A percentile compares a stretch with the other conserved stretches of the same genome.
Conservation (phyloP, 2,888 invertebrate genomes). For the Drosophila anceps region DNA sequence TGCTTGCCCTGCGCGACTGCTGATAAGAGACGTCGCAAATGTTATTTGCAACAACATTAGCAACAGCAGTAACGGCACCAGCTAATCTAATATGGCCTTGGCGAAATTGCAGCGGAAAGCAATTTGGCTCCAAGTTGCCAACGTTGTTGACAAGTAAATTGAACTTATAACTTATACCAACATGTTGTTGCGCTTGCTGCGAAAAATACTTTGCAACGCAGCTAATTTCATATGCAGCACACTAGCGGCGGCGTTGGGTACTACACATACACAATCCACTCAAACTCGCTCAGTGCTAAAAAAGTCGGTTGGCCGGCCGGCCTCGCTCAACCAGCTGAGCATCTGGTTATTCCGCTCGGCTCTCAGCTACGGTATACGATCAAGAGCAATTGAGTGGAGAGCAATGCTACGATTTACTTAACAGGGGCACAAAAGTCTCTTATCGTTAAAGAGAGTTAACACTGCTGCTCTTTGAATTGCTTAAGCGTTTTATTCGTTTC, state of each 20-base stretch:
- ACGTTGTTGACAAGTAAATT: constrained; percentile 29
- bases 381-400: constrained; percentile 36
- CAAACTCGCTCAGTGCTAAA: constrained; percentile 25
- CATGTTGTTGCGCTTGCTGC: constrained; percentile 24
- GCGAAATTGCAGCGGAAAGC: neutral
- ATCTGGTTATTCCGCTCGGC: constrained; percentile 6
- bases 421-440: constrained; percentile 4
- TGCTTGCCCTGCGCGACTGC: constrained; percentile 24
- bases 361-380: constrained; percentile 45
- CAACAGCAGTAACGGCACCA: neutral
- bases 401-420: neutral
- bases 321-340: constrained; percentile 11
- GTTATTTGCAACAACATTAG: constrained; percentile 37
- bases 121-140: constrained; percentile 10
- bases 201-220: constrained; percentile 31
- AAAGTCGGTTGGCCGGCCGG: constrained; percentile 3
- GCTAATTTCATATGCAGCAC: constrained; percentile 12
- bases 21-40: constrained; percentile 50
- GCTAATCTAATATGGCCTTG: constrained; percentile 27
- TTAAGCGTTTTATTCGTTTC: constrained; percentile 12
- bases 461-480: constrained; percentile 10
- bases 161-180: constrained; percentile 41
- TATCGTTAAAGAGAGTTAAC: constrained; percentile 38
- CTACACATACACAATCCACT: constrained; percentile 31
- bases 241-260: constrained; percentile 23